Base-by-base conservation (phyloP, 2,113 vertebrate genomes). In the Donacobius atricapilla region DNA sequence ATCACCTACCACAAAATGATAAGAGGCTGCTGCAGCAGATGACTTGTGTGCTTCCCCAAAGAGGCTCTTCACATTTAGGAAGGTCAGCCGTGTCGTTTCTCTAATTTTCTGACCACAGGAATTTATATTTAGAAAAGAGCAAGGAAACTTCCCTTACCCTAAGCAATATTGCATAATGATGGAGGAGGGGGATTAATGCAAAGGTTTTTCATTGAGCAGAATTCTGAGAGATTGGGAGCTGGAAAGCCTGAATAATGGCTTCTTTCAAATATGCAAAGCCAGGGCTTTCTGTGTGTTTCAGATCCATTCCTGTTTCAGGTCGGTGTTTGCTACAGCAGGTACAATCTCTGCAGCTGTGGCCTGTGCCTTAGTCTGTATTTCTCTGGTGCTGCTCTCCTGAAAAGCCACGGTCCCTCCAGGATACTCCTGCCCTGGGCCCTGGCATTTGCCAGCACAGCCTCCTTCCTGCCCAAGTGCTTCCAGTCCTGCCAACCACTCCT, bases 161-260 rank as follows among this genome's bases (percentile, higher is more conserved):
- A 53, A 96, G 90, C 23, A 45, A 77, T 68, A 86, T 89, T 92
- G 82, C 83, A 50, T 83, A 88, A 94, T 21, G 47, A 87, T 54
- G 63, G 40, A 93, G 87, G 47, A 95, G 79, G 81, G 94, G 57
- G 89, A 94, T 90, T 90, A 88, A 87, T 76, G 61, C 53, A 79
- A 92, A 93, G 56, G 90, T 83, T 94, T 90, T 79, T 45, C n/a
- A 89, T 81, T 82, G 86, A 82, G 92, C 23, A 45, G 86, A 92
- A 89, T 87, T 90, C 60, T 68, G 76, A 95, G 83, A 92, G 79
- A 78, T 2, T 82, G 72, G 90, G 65, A 93, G 68, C 76, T 92
- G 48, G 80, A 78, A 95, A 92, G 72, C 83, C 39, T 92, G 69
- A 94, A 92, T 87, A 94, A 96, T 92, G 31, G 81, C 60, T 91